Conservation (phyloP, 2,113 vertebrate species). For the Catagonus wagneri region DNA sequence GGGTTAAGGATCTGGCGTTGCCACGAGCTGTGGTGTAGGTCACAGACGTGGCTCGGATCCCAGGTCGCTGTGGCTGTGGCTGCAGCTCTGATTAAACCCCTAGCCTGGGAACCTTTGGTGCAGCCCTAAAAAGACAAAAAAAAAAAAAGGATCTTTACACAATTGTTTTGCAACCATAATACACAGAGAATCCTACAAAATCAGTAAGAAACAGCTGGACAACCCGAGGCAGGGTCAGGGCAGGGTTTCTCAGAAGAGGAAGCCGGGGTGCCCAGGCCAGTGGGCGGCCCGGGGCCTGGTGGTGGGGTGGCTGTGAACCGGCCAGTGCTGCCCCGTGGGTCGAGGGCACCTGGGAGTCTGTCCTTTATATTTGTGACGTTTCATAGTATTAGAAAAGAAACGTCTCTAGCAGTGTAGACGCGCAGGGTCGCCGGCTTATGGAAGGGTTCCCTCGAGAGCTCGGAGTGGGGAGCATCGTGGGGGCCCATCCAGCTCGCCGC, state of each 20-base stretch:
- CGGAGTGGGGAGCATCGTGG: fast-evolving
- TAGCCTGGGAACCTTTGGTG: no score
- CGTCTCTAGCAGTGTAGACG: fast-evolving
- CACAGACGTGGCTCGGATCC: no score
- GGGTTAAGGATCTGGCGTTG: no score
- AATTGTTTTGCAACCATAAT: fast-evolving
- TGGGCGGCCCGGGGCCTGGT: no score
- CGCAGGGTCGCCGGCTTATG: fast-evolving
- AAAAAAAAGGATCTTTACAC: neutral
- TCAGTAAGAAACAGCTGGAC: neutral
- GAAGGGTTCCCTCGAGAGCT: neutral
- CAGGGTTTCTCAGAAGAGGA: neutral
- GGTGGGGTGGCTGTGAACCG: neutral
- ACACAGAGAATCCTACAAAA: neutral
- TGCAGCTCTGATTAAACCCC: no score
- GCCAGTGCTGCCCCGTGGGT: no score
- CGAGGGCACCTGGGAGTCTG: fast-evolving
- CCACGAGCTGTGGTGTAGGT: no score
- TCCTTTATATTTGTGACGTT: fast-evolving
- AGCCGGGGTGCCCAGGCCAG: neutral
- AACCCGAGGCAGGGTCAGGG: fast-evolving
- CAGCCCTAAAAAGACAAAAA: no score
- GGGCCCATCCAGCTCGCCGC: no score
- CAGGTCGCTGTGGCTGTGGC: no score
- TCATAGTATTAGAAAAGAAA: neutral